Conservation (phyloP, 2,888 invertebrate genomes). For the Agonum fuliginosum region DNA sequence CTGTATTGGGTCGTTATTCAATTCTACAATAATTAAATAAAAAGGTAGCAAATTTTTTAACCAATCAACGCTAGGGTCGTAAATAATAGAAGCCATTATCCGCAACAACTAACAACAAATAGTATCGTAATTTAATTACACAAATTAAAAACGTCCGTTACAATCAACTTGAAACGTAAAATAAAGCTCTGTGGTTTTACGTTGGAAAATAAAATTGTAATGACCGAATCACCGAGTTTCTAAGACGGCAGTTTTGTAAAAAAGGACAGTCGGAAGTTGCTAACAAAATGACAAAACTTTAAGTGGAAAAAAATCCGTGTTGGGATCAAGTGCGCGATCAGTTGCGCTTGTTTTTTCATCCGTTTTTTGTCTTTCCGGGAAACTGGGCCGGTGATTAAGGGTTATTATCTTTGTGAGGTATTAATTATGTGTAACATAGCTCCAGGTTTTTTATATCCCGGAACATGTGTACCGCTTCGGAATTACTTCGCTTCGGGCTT, state of each 20-base stretch:
- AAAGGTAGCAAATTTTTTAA: too few species aligned
- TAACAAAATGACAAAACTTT: neutral
- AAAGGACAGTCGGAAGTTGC: neutral
- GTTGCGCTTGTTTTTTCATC: neutral
- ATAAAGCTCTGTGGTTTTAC: neutral
- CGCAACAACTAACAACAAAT: constrained; percentile 1
- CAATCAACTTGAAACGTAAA: constrained; percentile 4
- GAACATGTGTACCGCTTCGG: constrained; percentile 8
- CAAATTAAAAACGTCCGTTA: constrained; percentile 28
- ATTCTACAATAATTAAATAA: too few species aligned
- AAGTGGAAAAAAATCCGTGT: neutral
- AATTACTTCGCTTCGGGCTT: neutral
- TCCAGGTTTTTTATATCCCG: neutral
- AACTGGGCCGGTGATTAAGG: neutral
- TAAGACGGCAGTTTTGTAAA: neutral
- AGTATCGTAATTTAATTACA: neutral
- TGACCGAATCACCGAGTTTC: neutral
- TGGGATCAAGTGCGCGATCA: neutral
- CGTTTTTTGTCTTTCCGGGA: neutral
- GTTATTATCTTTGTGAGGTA: constrained; percentile 15
- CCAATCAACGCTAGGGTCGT: neutral
- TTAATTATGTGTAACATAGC: constrained; percentile 31
- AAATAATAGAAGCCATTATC: neutral
- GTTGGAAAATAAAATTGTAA: too few species aligned
- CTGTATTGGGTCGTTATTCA: too few species aligned